Base-by-base conservation (phyloP, 2,113 vertebrate genomes). In the Entelurus aequoreus region DNA sequence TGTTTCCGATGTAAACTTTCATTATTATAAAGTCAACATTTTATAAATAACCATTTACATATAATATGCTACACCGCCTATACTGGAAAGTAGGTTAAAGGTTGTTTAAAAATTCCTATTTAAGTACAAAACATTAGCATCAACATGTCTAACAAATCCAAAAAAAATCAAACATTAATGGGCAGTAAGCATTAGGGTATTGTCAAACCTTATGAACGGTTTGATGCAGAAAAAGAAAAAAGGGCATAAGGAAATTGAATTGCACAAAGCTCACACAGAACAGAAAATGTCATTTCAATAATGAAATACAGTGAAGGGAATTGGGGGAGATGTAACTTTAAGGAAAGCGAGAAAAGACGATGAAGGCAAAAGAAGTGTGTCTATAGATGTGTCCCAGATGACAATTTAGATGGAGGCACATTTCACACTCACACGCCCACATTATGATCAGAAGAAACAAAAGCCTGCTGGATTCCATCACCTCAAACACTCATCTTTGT, bases 231-330 rank as follows among this genome's bases (percentile, higher is more conserved):
- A 51, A 50, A 14, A 46, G 7, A 47, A 40, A 68, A 3, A 12
- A 8, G 7, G 63, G 10, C 16, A 14, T 9, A 13, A 53, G 42
- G 35, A 68, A 67, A 75, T 63, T 50, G n/a, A 51, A 16, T 10
- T 46, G 49, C 28, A 16, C n/a, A 60, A 7, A 38, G 21, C 16
- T 48, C 48, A 38, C 10, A 40, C 0, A 6, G 36, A 70, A 60
- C 21, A 58, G 13, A 68, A 54, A 59, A 21, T 40, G 48, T 61
- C 54, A 37, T 73, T 76, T 79, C 55, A 81, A 70, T 76, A 70
- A 72, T 68, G 48, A 58, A 79, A 71, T 11, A 49, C 62, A 64
- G 52, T 6, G 70, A 74, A 49, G 60, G 72, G 55, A 66, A 72
- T 69, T 19, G 12, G 40, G 48, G 42, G 40, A 54, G 48, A 56